These are phyloP conservation scores for Graptemys geographica DNA, from an alignment of 2,797 vertebrate genomes.

Conservation along the genomic window DNA sequence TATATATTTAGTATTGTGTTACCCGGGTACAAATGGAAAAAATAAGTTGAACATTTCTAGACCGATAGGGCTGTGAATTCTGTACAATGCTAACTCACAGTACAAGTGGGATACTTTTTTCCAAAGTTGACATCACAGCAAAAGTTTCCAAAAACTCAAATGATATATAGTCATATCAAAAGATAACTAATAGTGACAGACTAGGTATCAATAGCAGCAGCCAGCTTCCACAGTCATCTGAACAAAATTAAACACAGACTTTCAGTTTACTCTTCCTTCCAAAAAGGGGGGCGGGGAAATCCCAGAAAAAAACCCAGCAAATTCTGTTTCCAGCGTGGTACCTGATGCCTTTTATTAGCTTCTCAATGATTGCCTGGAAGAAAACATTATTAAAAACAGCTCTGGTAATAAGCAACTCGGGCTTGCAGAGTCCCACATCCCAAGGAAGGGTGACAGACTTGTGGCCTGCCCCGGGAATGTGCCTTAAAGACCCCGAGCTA, in stretches of 20 bases:
- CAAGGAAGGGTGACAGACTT: no score
- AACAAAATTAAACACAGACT: slow-evolving; percentile 83
- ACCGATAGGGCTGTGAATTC: slow-evolving; percentile 88
- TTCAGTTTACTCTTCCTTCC: slow-evolving; percentile 71
- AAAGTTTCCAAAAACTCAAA: slow-evolving; percentile 85
- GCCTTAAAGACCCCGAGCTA: no score
- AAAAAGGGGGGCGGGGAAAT: slow-evolving; percentile 50
- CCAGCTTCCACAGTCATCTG: slow-evolving; percentile 83
- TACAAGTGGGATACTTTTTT: slow-evolving; percentile 84
- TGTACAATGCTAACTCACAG: slow-evolving; percentile 88
- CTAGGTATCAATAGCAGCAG: slow-evolving; percentile 85
- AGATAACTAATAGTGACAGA: slow-evolving; percentile 83
- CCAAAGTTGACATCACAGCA: slow-evolving; percentile 86
- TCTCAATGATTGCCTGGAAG: slow-evolving; percentile 83
- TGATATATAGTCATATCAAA: slow-evolving; percentile 86
- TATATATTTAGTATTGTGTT: slow-evolving; percentile 99
- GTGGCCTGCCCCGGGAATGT: no score
- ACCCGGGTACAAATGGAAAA: slow-evolving; percentile 99
- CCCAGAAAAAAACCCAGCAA: slow-evolving; percentile 80
- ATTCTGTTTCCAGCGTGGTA: slow-evolving; percentile 83
- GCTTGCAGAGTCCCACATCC: no score
- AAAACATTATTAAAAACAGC: slow-evolving; percentile 86
- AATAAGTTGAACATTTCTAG: slow-evolving; percentile 88
- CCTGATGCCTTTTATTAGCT: slow-evolving; percentile 82
- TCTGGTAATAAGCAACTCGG: slow-evolving; percentile 61